A percentile compares a stretch with the other conserved stretches of the same genome.
Conservation (phyloP, 2,797 vertebrate genomes). For the Sylvilagus floridanus region DNA sequence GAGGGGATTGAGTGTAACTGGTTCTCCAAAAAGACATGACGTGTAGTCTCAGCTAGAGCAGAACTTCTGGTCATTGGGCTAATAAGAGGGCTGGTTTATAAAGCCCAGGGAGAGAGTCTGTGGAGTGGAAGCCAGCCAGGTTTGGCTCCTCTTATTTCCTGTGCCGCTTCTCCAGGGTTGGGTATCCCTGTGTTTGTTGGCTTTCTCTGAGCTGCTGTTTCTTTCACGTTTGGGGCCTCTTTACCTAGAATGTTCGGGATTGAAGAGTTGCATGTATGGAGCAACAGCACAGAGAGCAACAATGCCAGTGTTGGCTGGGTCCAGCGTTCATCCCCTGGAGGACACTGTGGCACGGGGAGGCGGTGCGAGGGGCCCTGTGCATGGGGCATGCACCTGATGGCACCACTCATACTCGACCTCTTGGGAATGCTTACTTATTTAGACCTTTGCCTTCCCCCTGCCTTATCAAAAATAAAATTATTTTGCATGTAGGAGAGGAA, state of each 20-base stretch:
- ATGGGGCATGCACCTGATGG: neutral
- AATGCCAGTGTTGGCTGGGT: neutral
- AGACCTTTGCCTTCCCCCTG: neutral
- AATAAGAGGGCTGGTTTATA: neutral
- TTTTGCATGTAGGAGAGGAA: conserved; percentile 5
- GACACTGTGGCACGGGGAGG: neutral
- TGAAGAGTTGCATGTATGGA: neutral
- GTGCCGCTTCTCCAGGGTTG: neutral
- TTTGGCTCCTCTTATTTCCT: neutral
- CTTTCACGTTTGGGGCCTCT: neutral
- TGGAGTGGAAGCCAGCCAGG: neutral
- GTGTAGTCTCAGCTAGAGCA: neutral
- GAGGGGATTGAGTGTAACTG: neutral
- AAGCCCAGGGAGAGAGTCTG: neutral
- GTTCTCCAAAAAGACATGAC: neutral
- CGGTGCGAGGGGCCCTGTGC: neutral
- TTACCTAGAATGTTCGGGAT: neutral
- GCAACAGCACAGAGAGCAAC: neutral
- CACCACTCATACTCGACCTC: neutral
- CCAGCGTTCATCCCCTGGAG: neutral
- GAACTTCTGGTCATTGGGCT: conserved; percentile 2
- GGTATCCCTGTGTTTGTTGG: neutral
- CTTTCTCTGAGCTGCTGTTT: neutral
- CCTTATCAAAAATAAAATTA: conserved; percentile 34
- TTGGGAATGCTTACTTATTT: conserved; percentile 25